Percentiles rank a stretch among this genome's conserved stretches.
Evolutionary conservation across 2,888 invertebrate genomes (phyloP).

Genomic region (Pterostichus niger): DNA sequence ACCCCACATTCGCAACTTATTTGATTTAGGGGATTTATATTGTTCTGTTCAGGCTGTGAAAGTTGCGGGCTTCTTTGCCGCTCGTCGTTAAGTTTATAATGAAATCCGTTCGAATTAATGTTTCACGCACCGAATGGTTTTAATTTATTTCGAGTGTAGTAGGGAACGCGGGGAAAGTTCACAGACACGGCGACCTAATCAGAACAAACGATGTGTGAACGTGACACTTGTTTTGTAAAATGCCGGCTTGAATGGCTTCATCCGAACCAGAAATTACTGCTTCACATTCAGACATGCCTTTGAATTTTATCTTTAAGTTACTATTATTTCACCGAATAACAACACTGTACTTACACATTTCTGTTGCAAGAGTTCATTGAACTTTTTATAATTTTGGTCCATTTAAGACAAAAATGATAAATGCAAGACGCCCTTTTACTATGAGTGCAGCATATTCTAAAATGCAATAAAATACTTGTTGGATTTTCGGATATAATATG

Average conservation of each 20-base stretch:
- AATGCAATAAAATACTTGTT: too few relatives aligned
- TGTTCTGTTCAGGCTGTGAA: neutral
- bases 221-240: constrained; percentile 47
- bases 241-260: neutral
- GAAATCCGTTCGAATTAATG: constrained; percentile 59
- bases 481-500: too few relatives aligned
- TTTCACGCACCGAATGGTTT: constrained; percentile 58
- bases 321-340: too few relatives aligned
- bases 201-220: constrained; percentile 56
- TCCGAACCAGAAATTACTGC: neutral
- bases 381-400: too few relatives aligned
- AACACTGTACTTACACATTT: too few relatives aligned
- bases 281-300: neutral
- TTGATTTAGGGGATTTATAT: constrained; percentile 59
- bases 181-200: constrained; percentile 33
- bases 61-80: constrained; percentile 1
- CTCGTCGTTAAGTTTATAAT: constrained; percentile 42
- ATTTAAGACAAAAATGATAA: too few relatives aligned
- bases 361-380: too few relatives aligned
- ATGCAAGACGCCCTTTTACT: too few relatives aligned
- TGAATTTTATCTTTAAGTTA: too few relatives aligned
- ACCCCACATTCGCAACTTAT: constrained; percentile 47
- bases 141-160: constrained; percentile 56
- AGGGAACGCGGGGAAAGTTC: constrained; percentile 35
- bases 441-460: too few relatives aligned